Conservation (phyloP, 1,140 invertebrate species). For the Lysiphlebus fabarum region DNA sequence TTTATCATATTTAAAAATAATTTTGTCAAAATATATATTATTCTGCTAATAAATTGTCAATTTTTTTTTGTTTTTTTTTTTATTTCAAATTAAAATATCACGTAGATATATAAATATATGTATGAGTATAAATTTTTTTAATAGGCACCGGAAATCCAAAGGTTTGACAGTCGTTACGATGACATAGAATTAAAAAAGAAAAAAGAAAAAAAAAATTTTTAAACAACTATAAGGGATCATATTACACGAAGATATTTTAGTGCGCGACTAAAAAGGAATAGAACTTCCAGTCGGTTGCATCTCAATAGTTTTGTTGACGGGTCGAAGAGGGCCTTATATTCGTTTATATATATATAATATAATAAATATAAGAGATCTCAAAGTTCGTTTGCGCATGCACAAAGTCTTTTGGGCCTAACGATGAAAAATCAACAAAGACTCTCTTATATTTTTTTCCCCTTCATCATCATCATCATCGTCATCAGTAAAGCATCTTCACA, state of each 20-base stretch:
- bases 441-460: conserved; percentile 6
- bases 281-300: conserved; percentile 46
- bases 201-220: background rate
- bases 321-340: conserved; percentile 28
- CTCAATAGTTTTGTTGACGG: conserved; percentile 38
- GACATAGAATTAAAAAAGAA: conserved; percentile 14
- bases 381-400: conserved; percentile 1
- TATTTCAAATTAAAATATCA: too few relatives aligned
- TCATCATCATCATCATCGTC: too few relatives aligned
- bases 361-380: too few relatives aligned
- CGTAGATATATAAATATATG: too few relatives aligned
- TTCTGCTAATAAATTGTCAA: too few relatives aligned
- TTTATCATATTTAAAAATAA: too few relatives aligned
- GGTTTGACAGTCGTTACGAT: conserved; percentile 3
- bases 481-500: background rate
- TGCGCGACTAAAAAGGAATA: conserved; percentile 32
- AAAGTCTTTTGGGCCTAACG: conserved; percentile 17
- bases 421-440: conserved; percentile 48
- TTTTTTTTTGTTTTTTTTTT: too few relatives aligned
- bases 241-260: conserved; percentile 26
- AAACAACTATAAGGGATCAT: conserved; percentile 24
- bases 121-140: too few relatives aligned
- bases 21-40: too few relatives aligned
- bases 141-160: conserved; percentile 19
- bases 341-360: too few relatives aligned